These are phyloP conservation scores for Drosophila parthenogenetica DNA, from an alignment of 2,888 invertebrate genomes.

Conservation along the genomic window DNA sequence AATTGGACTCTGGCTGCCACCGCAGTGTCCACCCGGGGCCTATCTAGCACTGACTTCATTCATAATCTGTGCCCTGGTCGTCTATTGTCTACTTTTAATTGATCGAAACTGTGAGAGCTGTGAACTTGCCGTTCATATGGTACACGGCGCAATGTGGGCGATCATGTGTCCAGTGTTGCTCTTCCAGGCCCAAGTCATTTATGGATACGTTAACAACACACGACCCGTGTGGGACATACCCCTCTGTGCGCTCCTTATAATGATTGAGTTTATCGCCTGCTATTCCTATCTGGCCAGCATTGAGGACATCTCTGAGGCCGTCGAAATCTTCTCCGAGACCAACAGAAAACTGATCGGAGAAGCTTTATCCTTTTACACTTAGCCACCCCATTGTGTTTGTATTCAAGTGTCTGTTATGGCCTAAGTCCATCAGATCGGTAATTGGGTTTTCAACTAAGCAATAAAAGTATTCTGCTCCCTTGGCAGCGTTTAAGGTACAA, in stretches of 20 bases:
- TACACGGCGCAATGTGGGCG: constrained; percentile 29
- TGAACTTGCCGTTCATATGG: not conserved
- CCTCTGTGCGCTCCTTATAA: constrained; percentile 48
- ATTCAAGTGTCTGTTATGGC: not conserved
- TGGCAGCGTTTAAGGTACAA: too few species aligned
- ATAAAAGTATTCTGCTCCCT: too few species aligned
- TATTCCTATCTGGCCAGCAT: constrained; percentile 25
- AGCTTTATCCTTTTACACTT: not conserved
- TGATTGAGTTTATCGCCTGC: constrained; percentile 52
- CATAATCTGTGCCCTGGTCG: not conserved
- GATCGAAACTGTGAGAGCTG: rapidly evolving
- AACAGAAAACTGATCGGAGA: not conserved
- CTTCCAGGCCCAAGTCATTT: constrained; percentile 56
- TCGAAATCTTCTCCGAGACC: not conserved
- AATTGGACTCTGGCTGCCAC: constrained; percentile 42
- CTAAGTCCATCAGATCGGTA: too few species aligned
- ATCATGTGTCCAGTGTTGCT: constrained; percentile 46
- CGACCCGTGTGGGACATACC: constrained; percentile 50
- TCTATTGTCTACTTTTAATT: not conserved
- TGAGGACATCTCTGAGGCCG: not conserved
- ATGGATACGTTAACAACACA: constrained; percentile 30
- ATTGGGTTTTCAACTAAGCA: too few species aligned
- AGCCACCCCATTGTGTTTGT: not conserved
- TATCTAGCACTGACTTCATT: constrained; percentile 18
- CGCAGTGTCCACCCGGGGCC: not conserved